These are phyloP conservation scores for Burhinus oedicnemus DNA, from an alignment of 2,113 vertebrate species.

Conservation along the genomic window DNA sequence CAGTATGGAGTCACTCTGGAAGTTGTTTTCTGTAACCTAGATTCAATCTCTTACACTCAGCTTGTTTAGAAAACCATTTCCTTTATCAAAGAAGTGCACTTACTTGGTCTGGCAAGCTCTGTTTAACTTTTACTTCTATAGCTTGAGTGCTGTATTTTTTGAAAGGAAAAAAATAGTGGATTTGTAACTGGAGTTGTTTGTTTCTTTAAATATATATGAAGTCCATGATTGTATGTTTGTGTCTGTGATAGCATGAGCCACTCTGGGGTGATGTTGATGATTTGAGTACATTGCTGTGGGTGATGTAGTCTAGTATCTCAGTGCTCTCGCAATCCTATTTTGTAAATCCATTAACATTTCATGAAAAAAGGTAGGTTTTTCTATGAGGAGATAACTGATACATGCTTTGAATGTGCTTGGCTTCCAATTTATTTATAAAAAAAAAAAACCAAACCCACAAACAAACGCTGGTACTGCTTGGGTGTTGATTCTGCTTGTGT, in stretches of 20 bases:
- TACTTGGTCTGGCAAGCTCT: background rate
- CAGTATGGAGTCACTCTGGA: background rate
- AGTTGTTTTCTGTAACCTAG: background rate
- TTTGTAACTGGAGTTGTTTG: background rate
- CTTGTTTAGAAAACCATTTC: background rate
- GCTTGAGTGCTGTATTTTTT: background rate
- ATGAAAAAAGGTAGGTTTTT: background rate
- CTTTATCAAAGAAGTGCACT: background rate
- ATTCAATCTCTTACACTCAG: background rate
- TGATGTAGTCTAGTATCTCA: background rate
- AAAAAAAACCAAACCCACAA: too few relatives aligned
- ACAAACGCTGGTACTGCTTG: background rate
- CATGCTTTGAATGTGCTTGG: background rate
- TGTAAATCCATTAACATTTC: background rate
- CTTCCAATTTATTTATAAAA: background rate
- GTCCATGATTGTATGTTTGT: background rate
- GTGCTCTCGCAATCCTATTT: background rate
- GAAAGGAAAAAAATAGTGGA: background rate
- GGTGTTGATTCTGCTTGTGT: background rate
- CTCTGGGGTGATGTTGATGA: background rate
- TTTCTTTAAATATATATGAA: background rate
- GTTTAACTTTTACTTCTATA: background rate
- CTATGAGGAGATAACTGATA: background rate
- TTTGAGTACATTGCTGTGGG: background rate
- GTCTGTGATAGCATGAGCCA: background rate